These are phyloP conservation scores for Doryteuthis pealeii DNA, from an alignment of 1,140 invertebrate species.

Conservation along the genomic window DNA sequence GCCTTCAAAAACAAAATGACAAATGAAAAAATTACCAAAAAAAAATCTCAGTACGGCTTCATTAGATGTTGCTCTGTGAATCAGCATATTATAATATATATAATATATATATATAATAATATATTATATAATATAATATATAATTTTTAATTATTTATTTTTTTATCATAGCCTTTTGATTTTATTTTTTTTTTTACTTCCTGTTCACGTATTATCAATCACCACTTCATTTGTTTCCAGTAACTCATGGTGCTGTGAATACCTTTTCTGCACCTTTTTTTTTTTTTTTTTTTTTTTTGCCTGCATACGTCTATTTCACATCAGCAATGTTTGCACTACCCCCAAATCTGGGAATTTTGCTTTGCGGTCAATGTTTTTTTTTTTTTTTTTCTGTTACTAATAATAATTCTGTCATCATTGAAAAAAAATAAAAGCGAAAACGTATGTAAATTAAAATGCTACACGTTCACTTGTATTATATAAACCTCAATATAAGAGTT, in stretches of 20 bases:
- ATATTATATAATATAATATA: too few relatives aligned
- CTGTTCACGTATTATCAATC: too few relatives aligned
- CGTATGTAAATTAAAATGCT: slow-evolving; percentile 1
- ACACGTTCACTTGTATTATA: slow-evolving; percentile 2
- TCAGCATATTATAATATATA: too few relatives aligned
- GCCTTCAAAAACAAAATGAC: background rate
- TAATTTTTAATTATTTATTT: too few relatives aligned
- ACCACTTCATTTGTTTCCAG: too few relatives aligned
- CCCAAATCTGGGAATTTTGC: background rate
- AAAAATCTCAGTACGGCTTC: background rate
- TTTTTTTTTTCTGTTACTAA: background rate
- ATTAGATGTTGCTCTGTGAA: background rate
- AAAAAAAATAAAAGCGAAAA: background rate
- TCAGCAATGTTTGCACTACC: background rate
- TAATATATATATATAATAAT: too few relatives aligned
- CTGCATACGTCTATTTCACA: background rate
- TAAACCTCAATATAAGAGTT: background rate
- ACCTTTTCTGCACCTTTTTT: too few relatives aligned
- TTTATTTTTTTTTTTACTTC: too few relatives aligned
- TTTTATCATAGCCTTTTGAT: too few relatives aligned
- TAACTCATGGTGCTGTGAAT: too few relatives aligned
- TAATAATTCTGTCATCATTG: background rate
- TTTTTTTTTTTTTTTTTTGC: too few relatives aligned
- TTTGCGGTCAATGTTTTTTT: background rate
- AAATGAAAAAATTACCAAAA: background rate